Evolutionary conservation across 2,113 vertebrate species (phyloP), one percentile per base, ranked within the genome.

Genomic region (Eubucco bourcierii): DNA sequence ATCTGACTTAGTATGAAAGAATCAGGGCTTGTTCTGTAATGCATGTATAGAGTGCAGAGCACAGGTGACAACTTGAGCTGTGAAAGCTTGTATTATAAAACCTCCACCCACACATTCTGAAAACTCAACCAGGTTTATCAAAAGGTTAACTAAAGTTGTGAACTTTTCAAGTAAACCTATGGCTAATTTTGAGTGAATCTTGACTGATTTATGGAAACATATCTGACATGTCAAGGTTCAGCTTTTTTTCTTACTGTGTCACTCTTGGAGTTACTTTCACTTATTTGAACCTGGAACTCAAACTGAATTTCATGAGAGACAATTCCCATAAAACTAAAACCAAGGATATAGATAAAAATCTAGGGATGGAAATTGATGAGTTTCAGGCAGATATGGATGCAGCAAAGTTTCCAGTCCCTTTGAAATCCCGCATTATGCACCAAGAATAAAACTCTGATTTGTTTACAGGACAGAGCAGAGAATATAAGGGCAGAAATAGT

Each of bases 181-280:
- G 66, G 46, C 17, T 86, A 86, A 94, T 93, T 94, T 93, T 91
- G 66, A 93, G 53, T 66, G 80, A 86, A 55, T 90, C 70, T 71
- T 68, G 61, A 87, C 20, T 88, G 80, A 88, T 93, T 90, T 91
- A 94, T 86, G 4, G 27, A 79, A 70, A 41, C n/a, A 33, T 59
- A 16, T 78, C 39, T 80, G 55, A 75, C 10, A 66, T 64, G 29
- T 16, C 66, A 82, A 90, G 31, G 27, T 93, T 92, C 64, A 80
- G 25, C 7, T 13, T 44, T 83, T 96, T 92, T 89, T 67, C 64
- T 83, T 74, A 37, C 13, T 64, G 24, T 44, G 14, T 34, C 71
- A 37, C 29, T 31, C 37, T 87, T 83, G 28, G 34, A 83, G 44
- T 28, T 84, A 77, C 60, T 87, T 77, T 71, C 20, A 17, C 87